Conservation (phyloP, 2,113 vertebrate genomes). For the Anas platyrhynchos region DNA sequence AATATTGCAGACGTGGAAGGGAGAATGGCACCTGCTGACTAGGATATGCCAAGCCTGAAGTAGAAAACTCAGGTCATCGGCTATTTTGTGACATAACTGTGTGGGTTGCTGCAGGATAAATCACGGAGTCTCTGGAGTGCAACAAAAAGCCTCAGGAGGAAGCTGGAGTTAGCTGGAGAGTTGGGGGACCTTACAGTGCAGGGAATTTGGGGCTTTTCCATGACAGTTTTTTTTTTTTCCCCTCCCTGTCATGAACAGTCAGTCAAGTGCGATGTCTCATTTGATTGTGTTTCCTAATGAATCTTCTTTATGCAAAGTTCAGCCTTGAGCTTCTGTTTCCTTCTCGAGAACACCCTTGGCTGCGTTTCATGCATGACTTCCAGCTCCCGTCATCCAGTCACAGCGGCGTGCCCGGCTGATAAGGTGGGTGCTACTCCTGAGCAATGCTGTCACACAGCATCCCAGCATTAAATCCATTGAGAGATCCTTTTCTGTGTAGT, state of each 20-base stretch:
- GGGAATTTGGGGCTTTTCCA: neutral
- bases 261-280: neutral
- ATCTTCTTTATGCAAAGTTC: neutral
- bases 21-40: neutral
- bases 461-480: neutral
- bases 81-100: neutral
- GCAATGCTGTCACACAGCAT: neutral
- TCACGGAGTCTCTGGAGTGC: neutral
- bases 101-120: neutral
- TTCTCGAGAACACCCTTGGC: neutral
- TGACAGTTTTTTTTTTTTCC: neutral
- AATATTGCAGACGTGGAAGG: neutral
- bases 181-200: neutral
- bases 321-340: neutral
- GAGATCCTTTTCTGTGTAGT: neutral
- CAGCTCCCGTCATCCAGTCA: neutral
- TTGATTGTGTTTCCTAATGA: neutral
- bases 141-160: neutral
- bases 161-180: neutral
- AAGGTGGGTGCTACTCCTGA: neutral
- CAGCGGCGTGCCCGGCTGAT: neutral
- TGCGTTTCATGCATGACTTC: rapidly evolving
- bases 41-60: neutral
- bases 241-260: neutral
- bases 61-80: neutral